Base-by-base conservation (phyloP, 2,113 vertebrate species). In the Stigmatopora nigra region DNA sequence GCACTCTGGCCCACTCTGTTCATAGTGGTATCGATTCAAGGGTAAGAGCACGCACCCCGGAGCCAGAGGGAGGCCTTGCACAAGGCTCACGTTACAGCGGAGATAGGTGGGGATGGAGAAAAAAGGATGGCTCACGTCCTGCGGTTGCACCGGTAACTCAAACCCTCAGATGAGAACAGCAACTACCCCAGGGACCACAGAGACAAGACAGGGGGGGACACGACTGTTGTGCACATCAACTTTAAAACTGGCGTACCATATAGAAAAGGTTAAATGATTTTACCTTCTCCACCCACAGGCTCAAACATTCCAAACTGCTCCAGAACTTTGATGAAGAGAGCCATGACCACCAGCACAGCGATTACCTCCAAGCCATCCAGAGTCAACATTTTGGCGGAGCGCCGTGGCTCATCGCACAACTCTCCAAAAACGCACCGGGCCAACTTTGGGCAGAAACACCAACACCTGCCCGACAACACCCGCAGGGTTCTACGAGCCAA, bases 231-330 rank as follows among this genome's bases (percentile, higher is more conserved):
- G 53, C 17, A 60, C 36, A 68, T 38, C 25, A 47, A 38, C 17
- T 31, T 22, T 60, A 48, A 4, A 1, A 53, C 13, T 13, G 20
- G 20, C 52, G 11, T 10, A 17, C 19, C 46, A 60, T 71, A 61
- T 25, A 16, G 6, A 16, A 56, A 56, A 56, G 6, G 22, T 31
- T 35, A 73, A 1, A 59, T 64, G 68, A 44, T n/a, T 5, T 88
- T 91, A 89, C 93, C 95, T 98, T 97, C 96, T 90, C 94, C 93
- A 89, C 95, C 92, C 82, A 93, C 92, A 7, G 93, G 92, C 89
- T 98, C 94, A 84, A 98, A 94, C 89, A 98, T 93, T 86, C 95
- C 95, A 91, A 98, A 98, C 86, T 97, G 94, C 89, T 98, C 95
- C 93, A 98, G 90, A 73, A 94, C 93, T 89, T 98, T 98, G 82